A percentile compares a stretch with the other conserved stretches of the same genome.
phyloP scores from a whole-genome alignment of 2,888 invertebrate genomes.

The Ashinkailepas kermadecensis region DNA sequence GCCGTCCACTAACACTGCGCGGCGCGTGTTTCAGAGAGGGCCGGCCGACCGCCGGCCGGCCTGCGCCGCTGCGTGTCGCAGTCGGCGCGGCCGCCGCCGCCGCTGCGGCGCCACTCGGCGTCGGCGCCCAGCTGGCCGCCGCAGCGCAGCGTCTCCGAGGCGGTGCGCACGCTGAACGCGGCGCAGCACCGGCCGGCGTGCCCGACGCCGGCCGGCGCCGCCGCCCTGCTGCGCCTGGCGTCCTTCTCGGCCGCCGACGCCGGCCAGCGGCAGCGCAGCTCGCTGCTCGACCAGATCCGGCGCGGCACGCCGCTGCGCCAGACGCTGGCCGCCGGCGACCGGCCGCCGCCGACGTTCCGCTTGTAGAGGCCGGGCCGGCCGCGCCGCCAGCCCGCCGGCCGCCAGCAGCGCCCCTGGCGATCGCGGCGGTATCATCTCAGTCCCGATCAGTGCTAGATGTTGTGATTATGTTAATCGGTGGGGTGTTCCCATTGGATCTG shows the following conservation, averaged over 20 bases:
- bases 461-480: too few species aligned
- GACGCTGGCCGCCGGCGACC: slow-evolving; percentile 68
- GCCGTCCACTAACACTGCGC: too few species aligned
- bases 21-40: background rate
- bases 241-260: slow-evolving; percentile 1
- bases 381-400: background rate
- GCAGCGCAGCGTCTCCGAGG: slow-evolving; percentile 38
- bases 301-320: slow-evolving; percentile 73
- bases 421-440: too few species aligned
- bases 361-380: background rate
- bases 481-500: too few species aligned
- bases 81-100: slow-evolving; percentile 32
- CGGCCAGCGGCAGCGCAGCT: slow-evolving; percentile 53
- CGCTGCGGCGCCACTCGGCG: slow-evolving; percentile 29
- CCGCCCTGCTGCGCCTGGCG: background rate
- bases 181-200: slow-evolving; percentile 38
- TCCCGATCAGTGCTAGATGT: too few species aligned
- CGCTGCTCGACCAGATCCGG: slow-evolving; percentile 89
- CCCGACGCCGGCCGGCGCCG: slow-evolving; percentile 31
- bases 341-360: slow-evolving; percentile 64
- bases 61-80: slow-evolving; percentile 32
- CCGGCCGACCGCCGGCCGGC: slow-evolving; percentile 20
- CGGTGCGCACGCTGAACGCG: slow-evolving; percentile 61
- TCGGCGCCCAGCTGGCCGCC: background rate
- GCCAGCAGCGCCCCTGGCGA: background rate